Evolutionary conservation across 2,888 invertebrate species (phyloP).

Genomic region (Hanleya hanleyi): DNA sequence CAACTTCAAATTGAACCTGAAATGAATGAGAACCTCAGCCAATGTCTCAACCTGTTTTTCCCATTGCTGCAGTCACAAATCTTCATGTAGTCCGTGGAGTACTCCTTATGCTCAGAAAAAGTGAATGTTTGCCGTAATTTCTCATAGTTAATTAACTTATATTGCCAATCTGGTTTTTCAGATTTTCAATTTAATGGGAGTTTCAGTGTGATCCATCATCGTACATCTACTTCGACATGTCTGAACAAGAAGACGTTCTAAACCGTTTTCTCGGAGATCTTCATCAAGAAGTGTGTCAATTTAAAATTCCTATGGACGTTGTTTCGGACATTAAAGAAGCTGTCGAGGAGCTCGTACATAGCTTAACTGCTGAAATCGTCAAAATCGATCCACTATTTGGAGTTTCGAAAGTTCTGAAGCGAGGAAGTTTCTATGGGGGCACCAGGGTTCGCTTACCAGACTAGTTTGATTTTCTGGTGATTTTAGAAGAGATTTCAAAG

Average conservation of each 20-base stretch:
- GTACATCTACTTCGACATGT: too few relatives aligned
- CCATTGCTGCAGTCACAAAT: too few relatives aligned
- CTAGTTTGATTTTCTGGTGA: not conserved
- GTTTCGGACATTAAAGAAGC: not conserved
- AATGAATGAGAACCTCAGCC: too few relatives aligned
- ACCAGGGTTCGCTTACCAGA: not conserved
- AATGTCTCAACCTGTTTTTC: too few relatives aligned
- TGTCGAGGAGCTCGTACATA: not conserved
- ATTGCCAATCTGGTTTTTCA: too few relatives aligned
- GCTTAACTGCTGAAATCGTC: not conserved
- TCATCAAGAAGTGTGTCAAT: not conserved
- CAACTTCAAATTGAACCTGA: too few relatives aligned
- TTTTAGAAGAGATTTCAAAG: not conserved
- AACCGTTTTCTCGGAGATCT: not conserved
- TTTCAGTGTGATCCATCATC: too few relatives aligned
- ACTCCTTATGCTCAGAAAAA: too few relatives aligned
- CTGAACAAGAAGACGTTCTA: not conserved
- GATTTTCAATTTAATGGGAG: too few relatives aligned
- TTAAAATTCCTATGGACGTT: not conserved
- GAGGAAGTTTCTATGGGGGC: not conserved
- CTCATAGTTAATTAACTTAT: too few relatives aligned
- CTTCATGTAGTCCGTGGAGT: too few relatives aligned
- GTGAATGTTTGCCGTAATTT: too few relatives aligned
- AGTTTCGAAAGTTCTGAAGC: not conserved
- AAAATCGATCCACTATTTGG: not conserved